Evolutionary conservation across 2,113 vertebrate genomes (phyloP).

Genomic region (Colistium nudipinnis): DNA sequence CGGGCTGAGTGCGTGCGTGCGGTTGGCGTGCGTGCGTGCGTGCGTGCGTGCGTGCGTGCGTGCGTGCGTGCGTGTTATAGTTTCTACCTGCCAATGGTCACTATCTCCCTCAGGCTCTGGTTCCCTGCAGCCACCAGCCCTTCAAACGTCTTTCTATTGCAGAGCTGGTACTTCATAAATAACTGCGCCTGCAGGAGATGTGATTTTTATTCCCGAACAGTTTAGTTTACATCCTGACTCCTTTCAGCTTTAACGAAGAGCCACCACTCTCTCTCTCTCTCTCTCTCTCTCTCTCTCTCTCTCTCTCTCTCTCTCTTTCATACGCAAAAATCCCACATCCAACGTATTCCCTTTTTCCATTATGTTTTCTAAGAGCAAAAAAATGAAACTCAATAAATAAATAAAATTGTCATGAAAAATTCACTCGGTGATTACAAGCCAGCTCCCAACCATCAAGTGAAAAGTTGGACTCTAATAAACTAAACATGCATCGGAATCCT

Average conservation of each 20-base stretch:
- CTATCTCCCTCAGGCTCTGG: background rate
- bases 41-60: constrained; percentile 19
- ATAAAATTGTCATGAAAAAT: too few species aligned
- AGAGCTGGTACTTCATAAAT: constrained; percentile 14
- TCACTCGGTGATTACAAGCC: background rate
- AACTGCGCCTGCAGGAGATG: background rate
- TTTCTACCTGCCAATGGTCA: constrained; percentile 5
- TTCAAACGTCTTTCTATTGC: constrained; percentile 9
- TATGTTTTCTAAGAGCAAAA: background rate
- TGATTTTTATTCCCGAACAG: background rate
- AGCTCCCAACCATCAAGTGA: background rate
- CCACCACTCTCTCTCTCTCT: too few species aligned
- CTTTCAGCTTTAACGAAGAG: too few species aligned
- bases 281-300: too few species aligned
- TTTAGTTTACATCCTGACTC: background rate
- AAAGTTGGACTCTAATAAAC: background rate
- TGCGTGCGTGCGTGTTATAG: constrained; percentile 29
- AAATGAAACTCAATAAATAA: too few species aligned
- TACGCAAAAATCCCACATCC: background rate
- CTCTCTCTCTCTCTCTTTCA: background rate
- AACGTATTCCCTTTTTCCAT: background rate
- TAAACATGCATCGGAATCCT: background rate
- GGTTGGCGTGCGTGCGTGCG: too few species aligned
- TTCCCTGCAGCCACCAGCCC: constrained; percentile 13
- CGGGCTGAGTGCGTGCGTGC: constrained; percentile 27